These are phyloP conservation scores for Macrotus californicus DNA, from an alignment of 2,113 vertebrate genomes.

Conservation along the genomic window DNA sequence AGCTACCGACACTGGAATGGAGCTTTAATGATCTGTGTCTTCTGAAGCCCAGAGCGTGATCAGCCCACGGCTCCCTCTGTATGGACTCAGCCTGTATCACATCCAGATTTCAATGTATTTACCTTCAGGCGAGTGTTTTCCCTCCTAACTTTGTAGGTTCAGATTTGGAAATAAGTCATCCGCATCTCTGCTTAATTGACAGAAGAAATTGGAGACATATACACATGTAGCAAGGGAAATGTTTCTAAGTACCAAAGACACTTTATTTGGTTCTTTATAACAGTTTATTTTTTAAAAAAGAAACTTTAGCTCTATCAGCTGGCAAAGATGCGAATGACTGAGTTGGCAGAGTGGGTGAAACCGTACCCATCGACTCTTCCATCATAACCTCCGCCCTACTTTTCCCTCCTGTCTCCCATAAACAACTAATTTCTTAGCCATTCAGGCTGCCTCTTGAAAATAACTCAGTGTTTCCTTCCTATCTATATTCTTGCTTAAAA, in stretches of 20 bases:
- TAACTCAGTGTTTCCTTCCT: not conserved
- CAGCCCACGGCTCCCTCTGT: not conserved
- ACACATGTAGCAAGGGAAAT: not conserved
- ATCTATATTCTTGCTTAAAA: not conserved
- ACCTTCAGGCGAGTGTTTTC: not conserved
- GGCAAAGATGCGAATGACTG: not conserved
- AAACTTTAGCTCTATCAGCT: not conserved
- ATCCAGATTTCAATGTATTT: not conserved
- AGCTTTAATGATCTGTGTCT: conserved; percentile 51
- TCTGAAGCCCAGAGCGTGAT: not conserved
- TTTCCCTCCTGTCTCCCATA: not conserved
- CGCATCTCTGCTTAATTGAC: not conserved
- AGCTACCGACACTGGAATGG: conserved; percentile 3
- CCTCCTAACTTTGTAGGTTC: not conserved
- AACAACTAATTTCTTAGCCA: not conserved
- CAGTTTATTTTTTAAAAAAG: not conserved
- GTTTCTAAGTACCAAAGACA: not conserved
- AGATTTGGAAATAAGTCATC: conserved; percentile 9
- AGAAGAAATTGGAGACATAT: not conserved
- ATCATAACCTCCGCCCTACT: not conserved
- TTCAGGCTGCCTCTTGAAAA: not conserved
- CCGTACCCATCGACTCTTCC: not conserved
- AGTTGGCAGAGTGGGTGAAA: not conserved
- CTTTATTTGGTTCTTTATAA: not conserved
- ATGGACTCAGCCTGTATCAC: not conserved